Evolutionary conservation across 1,140 invertebrate genomes (phyloP), one percentile per base, ranked within the genome.

Genomic region (Saccostrea cuccullata): DNA sequence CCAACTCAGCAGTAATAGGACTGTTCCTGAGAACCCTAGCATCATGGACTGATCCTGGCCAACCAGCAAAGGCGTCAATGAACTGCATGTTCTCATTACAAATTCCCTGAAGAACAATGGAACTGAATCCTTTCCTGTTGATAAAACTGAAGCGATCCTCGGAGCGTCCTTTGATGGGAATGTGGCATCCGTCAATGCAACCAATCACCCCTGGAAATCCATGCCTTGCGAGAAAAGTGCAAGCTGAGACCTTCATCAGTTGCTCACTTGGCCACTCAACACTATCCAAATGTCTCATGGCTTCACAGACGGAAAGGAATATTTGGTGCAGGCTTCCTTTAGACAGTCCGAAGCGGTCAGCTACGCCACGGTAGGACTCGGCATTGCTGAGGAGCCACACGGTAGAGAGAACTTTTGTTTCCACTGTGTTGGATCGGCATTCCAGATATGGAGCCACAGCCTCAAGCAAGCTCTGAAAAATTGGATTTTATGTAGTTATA

Each of bases 91-190:
- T 36, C 30, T 36, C 30, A 2, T 36, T 36, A 36, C 30, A 36
- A 36, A 36, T 36, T 0, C 30, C 2, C 88, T 94, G 93, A 0
- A 87, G 36, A 40, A 67, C n/a, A 20, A 84, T 55, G 36, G 73
- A 82, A 30, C 58, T 58, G 26, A 40, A 87, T 36, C 82, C 58
- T 30, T 84, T 83, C 11, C 86, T 36, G n/a, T n/a, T n/a, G n/a
- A n/a, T n/a, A n/a, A n/a, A n/a, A n/a, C n/a, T n/a, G 30, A 2
- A 36, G 30, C 30, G 30, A 36, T 36, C 30, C 83, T 9, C 77
- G 60, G 5, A 11, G 3, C 55, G 13, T 9, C 26, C 17, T 36
- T 64, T 83, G n/a, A 84, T 70, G 0, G n/a, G 55, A n/a, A 84
- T 84, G 67, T 87, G 86, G 20, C 30, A 84, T 40, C 86, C 86